Conservation (phyloP, 2,797 vertebrate genomes). For the Enteromius argenteus region DNA sequence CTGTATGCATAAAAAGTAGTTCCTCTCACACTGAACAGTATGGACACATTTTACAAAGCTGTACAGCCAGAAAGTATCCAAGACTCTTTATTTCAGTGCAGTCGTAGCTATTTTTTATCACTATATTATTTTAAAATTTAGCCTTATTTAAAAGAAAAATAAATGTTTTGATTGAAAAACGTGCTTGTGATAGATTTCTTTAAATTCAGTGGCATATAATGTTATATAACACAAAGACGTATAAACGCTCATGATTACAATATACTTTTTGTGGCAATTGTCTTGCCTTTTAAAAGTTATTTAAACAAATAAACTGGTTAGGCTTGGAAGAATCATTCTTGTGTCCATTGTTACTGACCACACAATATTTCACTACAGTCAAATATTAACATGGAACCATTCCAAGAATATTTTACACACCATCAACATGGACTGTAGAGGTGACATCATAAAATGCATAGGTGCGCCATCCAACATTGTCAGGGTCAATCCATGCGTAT, state of each 20-base stretch:
- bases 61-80: no score
- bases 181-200: no score
- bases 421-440: constrained; percentile 13
- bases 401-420: constrained; percentile 43
- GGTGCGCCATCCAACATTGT: not conserved
- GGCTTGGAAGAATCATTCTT: not conserved
- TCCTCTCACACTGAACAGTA: no score
- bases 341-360: not conserved
- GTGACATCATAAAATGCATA: not conserved
- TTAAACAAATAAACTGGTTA: not conserved
- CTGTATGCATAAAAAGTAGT: no score
- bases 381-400: not conserved
- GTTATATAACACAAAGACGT: no score
- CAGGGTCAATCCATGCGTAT: constrained; percentile 63
- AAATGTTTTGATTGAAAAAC: no score
- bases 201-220: no score
- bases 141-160: no score
- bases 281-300: not conserved
- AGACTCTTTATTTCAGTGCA: not conserved
- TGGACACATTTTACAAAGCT: no score
- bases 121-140: no score
- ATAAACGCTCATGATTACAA: no score
- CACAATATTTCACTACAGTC: not conserved
- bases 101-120: not conserved
- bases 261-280: no score